Evolutionary conservation across 2,797 vertebrate species (phyloP), one percentile per base, ranked within the genome.

Genomic region (Phrynocephalus forsythii): DNA sequence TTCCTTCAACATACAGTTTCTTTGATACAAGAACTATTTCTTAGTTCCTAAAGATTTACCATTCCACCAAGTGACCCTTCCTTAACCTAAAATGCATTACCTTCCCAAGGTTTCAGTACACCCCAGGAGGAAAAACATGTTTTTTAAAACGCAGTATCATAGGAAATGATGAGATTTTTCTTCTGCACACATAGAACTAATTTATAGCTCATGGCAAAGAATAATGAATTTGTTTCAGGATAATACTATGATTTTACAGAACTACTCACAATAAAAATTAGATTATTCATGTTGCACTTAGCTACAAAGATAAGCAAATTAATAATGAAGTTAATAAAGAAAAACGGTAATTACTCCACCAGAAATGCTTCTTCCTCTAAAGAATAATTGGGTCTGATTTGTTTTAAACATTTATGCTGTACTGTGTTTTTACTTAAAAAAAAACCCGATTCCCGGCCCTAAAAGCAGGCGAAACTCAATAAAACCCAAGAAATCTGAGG

Each of bases 121-220:
- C 52, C 56, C 18, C 38, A 82, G 38, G 38, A 82, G 13, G 15
- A 22, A 82, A 15, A 72, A 73, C 18, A 72, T 11, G 1, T 56
- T 50, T 76, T 76, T 13, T 13, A 50, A 22, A 83, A 71, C 22
- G 26, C 11, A 20, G 26, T 15, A 71, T 20, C 24, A 18, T 38
- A 7, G 30, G 52, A 83, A 87, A 28, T 0, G 48, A 3, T 6
- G 60, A 87, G 13, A 69, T 26, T 26, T 38, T 84, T 30, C 48
- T 16, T n/a, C 84, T 44, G 33, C 15, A 66, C 60, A 2, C 67
- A 28, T 10, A 50, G 13, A 28, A 81, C 28, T 67, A 85, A 78
- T 79, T 77, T 87, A 24, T 76, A 82, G 77, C 26, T 6, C 78
- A 73, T 71, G 82, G 75, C 90, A 67, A 15, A 48, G 28, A 24